These are phyloP conservation scores for Spinus pinus DNA, from an alignment of 2,797 vertebrate genomes.

Conservation along the genomic window DNA sequence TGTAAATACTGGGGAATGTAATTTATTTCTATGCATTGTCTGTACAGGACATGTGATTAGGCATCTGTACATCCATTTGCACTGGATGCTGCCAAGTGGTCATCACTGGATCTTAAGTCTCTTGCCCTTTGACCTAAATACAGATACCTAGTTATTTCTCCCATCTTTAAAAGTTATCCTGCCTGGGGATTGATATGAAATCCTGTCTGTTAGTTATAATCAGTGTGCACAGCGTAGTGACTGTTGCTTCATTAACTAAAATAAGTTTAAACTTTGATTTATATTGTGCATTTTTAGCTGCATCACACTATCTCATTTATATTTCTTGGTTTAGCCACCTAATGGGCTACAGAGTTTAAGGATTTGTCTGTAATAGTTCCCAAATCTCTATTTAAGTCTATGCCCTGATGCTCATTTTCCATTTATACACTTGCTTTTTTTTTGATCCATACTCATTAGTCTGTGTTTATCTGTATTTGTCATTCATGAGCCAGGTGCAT, in stretches of 20 bases:
- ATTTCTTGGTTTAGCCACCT: neutral
- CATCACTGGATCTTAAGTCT: neutral
- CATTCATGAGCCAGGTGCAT: neutral
- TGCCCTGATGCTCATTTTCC: neutral
- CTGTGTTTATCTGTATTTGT: slow-evolving; percentile 22
- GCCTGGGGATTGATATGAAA: neutral
- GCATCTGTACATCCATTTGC: neutral
- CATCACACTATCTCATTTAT: neutral
- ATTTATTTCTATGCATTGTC: neutral
- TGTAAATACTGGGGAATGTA: neutral
- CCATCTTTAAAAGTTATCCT: neutral
- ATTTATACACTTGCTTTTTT: neutral
- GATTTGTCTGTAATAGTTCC: neutral
- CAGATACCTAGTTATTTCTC: neutral
- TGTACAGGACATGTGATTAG: too few species aligned
- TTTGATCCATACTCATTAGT: neutral
- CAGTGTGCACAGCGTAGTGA: neutral
- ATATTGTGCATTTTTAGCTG: neutral
- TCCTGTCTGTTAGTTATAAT: neutral
- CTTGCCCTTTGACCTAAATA: neutral
- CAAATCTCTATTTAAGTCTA: neutral
- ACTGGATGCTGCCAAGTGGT: neutral
- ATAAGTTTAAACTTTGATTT: slow-evolving; percentile 1
- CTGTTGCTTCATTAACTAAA: neutral
- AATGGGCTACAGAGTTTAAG: slow-evolving; percentile 3